phyloP scores from a whole-genome alignment of 2,113 vertebrate species.

The Fulmarus glacialis region DNA sequence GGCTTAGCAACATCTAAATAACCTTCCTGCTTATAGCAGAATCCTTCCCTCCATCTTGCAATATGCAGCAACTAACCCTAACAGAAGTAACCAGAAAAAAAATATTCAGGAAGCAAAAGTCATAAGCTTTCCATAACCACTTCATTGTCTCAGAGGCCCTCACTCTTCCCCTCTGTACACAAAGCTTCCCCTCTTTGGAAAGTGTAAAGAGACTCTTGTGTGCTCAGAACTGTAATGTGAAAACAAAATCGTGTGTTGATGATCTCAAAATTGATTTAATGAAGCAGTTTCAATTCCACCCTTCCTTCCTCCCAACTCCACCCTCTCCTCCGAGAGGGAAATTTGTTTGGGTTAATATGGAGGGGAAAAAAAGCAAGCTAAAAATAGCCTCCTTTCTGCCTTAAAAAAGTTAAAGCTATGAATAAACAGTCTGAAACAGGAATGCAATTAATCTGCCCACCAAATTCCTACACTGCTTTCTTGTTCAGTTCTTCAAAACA shows the following conservation, averaged over 20 bases:
- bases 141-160: background rate
- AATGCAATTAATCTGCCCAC: slow-evolving; percentile 34
- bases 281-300: slow-evolving; percentile 4
- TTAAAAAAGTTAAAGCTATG: slow-evolving; percentile 6
- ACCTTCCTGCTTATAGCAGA: background rate
- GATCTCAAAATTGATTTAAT: background rate
- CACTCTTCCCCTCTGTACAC: background rate
- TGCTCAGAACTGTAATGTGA: background rate
- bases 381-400: slow-evolving; percentile 22
- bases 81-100: background rate
- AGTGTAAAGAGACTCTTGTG: background rate
- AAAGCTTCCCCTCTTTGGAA: background rate
- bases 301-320: slow-evolving; percentile 40
- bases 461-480: slow-evolving; percentile 13
- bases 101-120: background rate
- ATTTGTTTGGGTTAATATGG: background rate
- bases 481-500: background rate
- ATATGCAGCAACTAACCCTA: background rate
- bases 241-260: background rate
- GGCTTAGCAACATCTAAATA: background rate
- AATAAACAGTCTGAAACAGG: slow-evolving; percentile 35
- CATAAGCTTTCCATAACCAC: background rate
- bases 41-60: background rate
- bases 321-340: background rate
- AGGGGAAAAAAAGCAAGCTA: background rate